Conservation (phyloP, 2,797 vertebrate species). For the Melanotaenia maccullochi region DNA sequence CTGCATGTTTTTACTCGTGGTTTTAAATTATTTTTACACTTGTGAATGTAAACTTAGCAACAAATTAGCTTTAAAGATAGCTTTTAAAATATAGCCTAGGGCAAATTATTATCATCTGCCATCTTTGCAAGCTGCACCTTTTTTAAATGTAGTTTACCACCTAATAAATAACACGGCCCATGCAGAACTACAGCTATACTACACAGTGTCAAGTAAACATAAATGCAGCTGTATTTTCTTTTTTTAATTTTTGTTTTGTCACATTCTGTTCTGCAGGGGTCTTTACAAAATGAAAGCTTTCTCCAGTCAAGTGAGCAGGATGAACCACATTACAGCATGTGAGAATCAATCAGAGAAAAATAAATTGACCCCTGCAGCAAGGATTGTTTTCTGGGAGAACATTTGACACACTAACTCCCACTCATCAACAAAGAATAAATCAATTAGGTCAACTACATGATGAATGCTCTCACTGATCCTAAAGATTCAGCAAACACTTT, state of each 20-base stretch:
- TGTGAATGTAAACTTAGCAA: no score
- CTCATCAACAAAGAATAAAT: constrained; percentile 8
- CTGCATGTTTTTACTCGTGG: no score
- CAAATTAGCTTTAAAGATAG: no score
- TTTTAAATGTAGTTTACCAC: no score
- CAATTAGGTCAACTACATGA: constrained; percentile 8
- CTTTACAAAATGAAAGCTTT: background rate
- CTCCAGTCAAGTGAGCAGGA: background rate
- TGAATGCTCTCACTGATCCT: background rate
- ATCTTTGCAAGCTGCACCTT: no score
- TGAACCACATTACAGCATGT: background rate
- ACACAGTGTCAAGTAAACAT: background rate
- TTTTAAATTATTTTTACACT: no score
- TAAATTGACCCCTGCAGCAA: constrained; percentile 4
- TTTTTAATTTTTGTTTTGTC: background rate
- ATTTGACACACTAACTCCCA: background rate
- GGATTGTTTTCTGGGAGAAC: background rate
- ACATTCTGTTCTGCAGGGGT: background rate
- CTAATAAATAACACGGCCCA: no score
- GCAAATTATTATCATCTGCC: no score
- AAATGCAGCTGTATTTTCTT: background rate
- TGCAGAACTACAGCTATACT: no score
- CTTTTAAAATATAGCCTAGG: no score
- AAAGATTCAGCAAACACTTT: background rate
- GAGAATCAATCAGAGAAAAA: background rate